Evolutionary conservation across 2,113 vertebrate species (phyloP).

Genomic region (Brachypteracias leptosomus): DNA sequence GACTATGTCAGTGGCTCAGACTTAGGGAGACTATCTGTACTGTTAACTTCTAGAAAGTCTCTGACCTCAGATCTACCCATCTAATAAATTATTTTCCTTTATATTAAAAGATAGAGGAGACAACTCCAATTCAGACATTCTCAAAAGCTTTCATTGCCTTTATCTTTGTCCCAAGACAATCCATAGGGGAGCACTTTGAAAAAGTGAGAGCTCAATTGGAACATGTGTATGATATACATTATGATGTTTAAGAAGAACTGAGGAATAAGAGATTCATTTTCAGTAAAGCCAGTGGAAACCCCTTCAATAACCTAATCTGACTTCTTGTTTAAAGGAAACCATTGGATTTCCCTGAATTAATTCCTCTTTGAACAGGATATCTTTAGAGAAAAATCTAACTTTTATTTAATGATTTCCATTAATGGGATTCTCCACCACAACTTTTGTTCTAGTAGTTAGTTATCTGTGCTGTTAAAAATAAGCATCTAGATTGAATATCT

Average conservation of each 20-base stretch:
- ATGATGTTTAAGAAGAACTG: background rate
- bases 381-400: background rate
- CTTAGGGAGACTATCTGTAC: background rate
- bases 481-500: background rate
- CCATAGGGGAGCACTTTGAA: background rate
- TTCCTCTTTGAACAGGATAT: background rate
- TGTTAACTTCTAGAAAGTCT: slow-evolving; percentile 11
- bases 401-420: background rate
- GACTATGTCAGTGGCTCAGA: background rate
- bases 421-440: background rate
- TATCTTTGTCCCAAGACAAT: slow-evolving; percentile 5
- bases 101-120: slow-evolving; percentile 6
- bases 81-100: slow-evolving; percentile 31
- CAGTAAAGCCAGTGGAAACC: background rate
- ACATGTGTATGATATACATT: background rate
- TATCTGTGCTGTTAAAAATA: background rate
- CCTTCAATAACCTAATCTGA: background rate
- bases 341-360: background rate
- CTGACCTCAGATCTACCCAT: background rate
- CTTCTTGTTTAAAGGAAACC: background rate
- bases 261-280: background rate
- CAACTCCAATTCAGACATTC: background rate
- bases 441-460: background rate
- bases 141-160: slow-evolving; percentile 24
- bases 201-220: background rate